phyloP scores from a whole-genome alignment of 2,888 invertebrate genomes.

The Fragum whitleyi region DNA sequence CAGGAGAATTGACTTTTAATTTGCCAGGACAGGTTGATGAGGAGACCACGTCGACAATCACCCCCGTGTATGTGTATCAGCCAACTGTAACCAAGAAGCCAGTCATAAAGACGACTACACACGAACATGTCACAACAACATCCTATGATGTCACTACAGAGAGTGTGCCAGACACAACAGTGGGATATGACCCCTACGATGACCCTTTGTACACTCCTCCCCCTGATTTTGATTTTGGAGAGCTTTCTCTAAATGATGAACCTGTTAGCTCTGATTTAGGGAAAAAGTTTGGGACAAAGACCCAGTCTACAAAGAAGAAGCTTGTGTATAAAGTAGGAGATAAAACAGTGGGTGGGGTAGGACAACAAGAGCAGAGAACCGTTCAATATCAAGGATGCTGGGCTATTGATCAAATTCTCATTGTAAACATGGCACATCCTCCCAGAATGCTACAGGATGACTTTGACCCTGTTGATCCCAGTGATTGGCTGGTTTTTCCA shows the following conservation, averaged over 20 bases:
- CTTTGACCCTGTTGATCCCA: conserved; percentile 85
- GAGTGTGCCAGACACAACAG: background rate
- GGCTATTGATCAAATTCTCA: conserved; percentile 84
- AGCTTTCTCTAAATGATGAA: background rate
- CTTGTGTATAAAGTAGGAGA: conserved; percentile 9
- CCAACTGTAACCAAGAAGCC: background rate
- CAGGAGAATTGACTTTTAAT: background rate
- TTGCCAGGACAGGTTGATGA: background rate
- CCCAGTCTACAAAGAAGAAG: background rate
- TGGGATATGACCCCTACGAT: background rate
- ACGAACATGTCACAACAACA: background rate
- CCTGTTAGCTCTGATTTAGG: background rate
- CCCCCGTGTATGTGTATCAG: background rate
- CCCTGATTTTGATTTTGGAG: conserved; percentile 5
- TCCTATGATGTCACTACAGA: background rate
- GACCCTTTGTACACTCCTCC: background rate
- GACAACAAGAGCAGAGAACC: conserved; percentile 24
- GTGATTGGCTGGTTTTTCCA: conserved; percentile 85
- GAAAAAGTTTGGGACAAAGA: background rate
- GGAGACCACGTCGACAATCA: background rate
- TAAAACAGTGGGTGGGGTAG: conserved; percentile 10
- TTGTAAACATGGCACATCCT: conserved; percentile 82
- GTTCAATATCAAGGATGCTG: conserved; percentile 82
- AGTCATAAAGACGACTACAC: background rate
- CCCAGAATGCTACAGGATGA: conserved; percentile 80